Evolutionary conservation across 2,113 vertebrate genomes (phyloP).

Genomic region (Ranitomeya imitator): DNA sequence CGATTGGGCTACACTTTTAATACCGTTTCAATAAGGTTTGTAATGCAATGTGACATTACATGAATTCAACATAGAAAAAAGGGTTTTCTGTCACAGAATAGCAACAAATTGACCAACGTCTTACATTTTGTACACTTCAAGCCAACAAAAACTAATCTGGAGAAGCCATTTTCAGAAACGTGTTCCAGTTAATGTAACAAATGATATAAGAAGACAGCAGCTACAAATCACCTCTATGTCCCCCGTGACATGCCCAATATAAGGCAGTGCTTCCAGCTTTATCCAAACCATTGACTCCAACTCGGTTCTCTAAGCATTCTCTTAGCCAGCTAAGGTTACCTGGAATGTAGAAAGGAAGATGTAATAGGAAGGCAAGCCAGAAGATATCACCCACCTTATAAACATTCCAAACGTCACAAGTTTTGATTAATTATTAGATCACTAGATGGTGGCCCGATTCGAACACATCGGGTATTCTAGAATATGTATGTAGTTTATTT

Average conservation of each 20-base stretch:
- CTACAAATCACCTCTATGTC: conserved; percentile 84
- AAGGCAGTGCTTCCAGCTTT: conserved; percentile 96
- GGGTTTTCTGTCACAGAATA: no score
- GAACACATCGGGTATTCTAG: no score
- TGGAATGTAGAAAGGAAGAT: conserved; percentile 66
- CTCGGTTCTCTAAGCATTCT: conserved; percentile 95
- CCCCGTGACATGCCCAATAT: conserved; percentile 95
- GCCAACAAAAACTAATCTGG: not conserved
- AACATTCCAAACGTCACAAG: no score
- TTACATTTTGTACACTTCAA: no score
- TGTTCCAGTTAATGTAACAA: not conserved
- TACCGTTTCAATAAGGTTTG: no score
- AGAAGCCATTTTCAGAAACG: not conserved
- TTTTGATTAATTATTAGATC: no score
- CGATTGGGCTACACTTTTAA: no score
- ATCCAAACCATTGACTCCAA: conserved; percentile 94
- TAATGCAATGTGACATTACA: no score
- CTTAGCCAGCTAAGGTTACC: conserved; percentile 95
- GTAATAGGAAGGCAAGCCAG: not conserved
- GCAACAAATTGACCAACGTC: not conserved
- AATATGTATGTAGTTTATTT: no score
- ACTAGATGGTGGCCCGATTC: no score
- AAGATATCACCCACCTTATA: no score
- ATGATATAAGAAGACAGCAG: not conserved
- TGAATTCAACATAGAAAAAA: no score